These are phyloP conservation scores for Psephotus haematonotus DNA, from an alignment of 2,113 vertebrate species.

Conservation along the genomic window DNA sequence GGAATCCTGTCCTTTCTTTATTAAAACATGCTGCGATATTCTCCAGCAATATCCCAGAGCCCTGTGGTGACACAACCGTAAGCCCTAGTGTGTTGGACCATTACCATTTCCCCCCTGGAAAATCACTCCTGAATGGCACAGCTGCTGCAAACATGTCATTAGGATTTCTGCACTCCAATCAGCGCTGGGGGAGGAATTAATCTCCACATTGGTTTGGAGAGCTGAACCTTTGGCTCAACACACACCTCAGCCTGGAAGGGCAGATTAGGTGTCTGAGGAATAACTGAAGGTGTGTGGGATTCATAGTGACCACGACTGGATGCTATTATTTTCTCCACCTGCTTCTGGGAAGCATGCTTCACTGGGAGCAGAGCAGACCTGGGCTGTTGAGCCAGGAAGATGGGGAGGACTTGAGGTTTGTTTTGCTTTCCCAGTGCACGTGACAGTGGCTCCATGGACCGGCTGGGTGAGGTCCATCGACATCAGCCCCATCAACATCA, in stretches of 20 bases:
- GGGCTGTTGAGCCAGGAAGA: neutral
- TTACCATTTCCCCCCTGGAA: conserved; percentile 64
- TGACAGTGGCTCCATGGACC: neutral
- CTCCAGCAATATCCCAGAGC: conserved; percentile 61
- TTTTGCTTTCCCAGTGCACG: neutral
- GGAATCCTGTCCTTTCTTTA: conserved; percentile 60
- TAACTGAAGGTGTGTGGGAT: conserved; percentile 54
- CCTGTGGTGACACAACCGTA: conserved; percentile 49
- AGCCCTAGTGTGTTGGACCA: conserved; percentile 49
- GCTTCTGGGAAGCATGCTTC: neutral
- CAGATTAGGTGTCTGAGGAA: conserved; percentile 66
- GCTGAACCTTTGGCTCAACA: conserved; percentile 43
- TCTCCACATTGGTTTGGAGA: neutral
- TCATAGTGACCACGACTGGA: conserved; percentile 28
- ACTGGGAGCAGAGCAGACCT: neutral
- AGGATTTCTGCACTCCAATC: conserved; percentile 57
- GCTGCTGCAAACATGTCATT: conserved; percentile 66
- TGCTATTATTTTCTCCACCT: conserved; percentile 48
- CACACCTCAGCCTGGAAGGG: conserved; percentile 40
- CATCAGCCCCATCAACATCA: neutral
- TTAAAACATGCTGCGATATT: conserved; percentile 61
- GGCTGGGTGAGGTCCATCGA: neutral
- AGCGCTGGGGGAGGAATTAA: conserved; percentile 50
- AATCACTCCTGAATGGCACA: conserved; percentile 61
- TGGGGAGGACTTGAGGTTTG: neutral